Conservation (phyloP, 2,888 invertebrate species). For the Nudaria mundana region DNA sequence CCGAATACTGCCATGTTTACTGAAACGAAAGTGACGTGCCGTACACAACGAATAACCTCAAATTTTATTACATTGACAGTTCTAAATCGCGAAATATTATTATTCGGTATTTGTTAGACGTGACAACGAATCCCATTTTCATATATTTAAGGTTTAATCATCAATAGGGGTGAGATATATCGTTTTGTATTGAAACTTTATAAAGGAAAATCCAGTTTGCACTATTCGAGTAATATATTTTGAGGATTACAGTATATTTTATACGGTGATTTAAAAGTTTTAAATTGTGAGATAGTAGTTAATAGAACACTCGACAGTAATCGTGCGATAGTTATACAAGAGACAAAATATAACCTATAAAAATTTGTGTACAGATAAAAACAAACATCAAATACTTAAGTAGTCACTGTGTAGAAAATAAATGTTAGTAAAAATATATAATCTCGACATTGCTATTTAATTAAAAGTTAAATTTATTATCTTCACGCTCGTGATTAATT, state of each 20-base stretch:
- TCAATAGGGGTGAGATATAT: slow-evolving; percentile 21
- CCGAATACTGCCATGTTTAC: slow-evolving; percentile 78
- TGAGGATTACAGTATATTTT: slow-evolving; percentile 20
- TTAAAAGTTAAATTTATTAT: background rate
- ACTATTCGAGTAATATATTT: slow-evolving; percentile 27
- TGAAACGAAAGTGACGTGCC: slow-evolving; percentile 71
- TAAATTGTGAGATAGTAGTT: slow-evolving; percentile 23
- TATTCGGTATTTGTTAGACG: slow-evolving; percentile 30
- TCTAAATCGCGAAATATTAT: slow-evolving; percentile 45
- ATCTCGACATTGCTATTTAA: background rate
- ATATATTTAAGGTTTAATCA: slow-evolving; percentile 17
- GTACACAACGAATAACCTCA: slow-evolving; percentile 78
- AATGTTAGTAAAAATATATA: slow-evolving; percentile 25
- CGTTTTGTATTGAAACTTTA: slow-evolving; percentile 25
- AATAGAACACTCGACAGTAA: slow-evolving; percentile 4
- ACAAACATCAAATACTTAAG: slow-evolving; percentile 27
- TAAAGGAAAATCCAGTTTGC: slow-evolving; percentile 14
- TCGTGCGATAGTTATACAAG: slow-evolving; percentile 23
- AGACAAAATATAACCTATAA: slow-evolving; percentile 22
- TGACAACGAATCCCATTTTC: slow-evolving; percentile 61
- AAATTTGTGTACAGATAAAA: slow-evolving; percentile 23
- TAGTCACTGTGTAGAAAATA: slow-evolving; percentile 23
- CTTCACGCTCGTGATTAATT: background rate
- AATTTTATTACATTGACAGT: slow-evolving; percentile 52
- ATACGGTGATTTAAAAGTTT: slow-evolving; percentile 25